These are phyloP conservation scores for Zoanthus sociatus DNA, from an alignment of 92 coral and sea anemone species.

Conservation along the genomic window DNA sequence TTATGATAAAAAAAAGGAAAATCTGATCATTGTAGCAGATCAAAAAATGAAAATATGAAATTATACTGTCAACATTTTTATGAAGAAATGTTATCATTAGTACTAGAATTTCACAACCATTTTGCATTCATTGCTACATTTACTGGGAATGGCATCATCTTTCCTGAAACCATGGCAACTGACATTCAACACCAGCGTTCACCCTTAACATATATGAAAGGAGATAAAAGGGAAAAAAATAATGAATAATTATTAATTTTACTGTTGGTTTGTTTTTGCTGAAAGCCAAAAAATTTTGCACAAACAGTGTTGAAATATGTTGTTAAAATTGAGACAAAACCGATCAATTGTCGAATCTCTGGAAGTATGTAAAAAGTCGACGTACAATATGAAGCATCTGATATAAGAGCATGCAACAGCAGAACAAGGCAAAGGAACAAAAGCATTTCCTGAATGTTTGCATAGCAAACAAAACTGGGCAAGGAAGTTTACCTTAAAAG, in stretches of 20 bases:
- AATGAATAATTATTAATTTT: neutral
- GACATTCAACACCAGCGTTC: constrained; percentile 2
- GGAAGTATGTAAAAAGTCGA: constrained; percentile 4
- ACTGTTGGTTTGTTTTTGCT: neutral
- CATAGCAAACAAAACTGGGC: constrained; percentile 27
- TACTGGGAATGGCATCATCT: neutral
- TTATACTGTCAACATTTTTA: too few species aligned
- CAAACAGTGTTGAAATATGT: neutral
- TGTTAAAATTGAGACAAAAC: constrained; percentile 4
- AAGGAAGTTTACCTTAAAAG: constrained; percentile 35
- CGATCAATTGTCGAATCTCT: constrained; percentile 18
- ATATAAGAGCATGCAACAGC: constrained; percentile 24
- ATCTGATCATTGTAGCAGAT: too few species aligned
- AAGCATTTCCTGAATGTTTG: constrained; percentile 24
- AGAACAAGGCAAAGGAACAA: constrained; percentile 11
- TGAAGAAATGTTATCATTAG: too few species aligned
- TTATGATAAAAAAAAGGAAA: too few species aligned
- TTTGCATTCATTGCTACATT: neutral
- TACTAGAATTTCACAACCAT: neutral
- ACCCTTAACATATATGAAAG: neutral
- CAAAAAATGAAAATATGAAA: too few species aligned
- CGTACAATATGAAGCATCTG: constrained; percentile 22
- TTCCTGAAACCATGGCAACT: constrained; percentile 16
- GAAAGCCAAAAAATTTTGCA: neutral
- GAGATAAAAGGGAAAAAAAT: neutral